Conservation (phyloP, 2,113 vertebrate species). For the Chiloscyllium plagiosum region DNA sequence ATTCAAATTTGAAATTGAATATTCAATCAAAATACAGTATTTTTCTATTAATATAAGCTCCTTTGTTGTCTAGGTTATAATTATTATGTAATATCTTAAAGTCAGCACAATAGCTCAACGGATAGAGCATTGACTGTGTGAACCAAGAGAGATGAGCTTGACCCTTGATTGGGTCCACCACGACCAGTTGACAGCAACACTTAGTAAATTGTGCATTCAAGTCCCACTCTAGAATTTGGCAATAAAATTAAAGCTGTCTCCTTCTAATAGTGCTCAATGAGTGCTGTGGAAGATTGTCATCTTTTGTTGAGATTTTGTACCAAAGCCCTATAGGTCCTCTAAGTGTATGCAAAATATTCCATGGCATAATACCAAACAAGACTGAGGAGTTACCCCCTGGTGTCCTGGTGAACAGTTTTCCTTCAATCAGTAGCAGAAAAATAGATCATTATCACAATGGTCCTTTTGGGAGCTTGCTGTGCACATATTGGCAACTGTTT, state of each 20-base stretch:
- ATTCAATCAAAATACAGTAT: slow-evolving; percentile 10
- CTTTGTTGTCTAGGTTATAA: background rate
- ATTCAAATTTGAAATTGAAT: slow-evolving; percentile 11
- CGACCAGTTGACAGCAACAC: background rate
- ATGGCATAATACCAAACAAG: too few species aligned
- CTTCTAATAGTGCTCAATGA: too few species aligned
- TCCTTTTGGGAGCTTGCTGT: too few species aligned
- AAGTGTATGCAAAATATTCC: too few species aligned
- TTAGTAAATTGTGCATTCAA: background rate
- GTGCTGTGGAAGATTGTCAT: too few species aligned
- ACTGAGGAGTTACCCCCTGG: too few species aligned
- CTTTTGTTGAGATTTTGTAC: too few species aligned
- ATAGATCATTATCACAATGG: too few species aligned
- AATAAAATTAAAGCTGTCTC: background rate
- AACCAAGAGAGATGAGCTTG: background rate
- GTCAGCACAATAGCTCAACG: background rate
- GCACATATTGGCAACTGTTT: too few species aligned
- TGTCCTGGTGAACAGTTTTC: background rate
- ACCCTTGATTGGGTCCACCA: background rate
- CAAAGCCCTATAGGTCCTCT: too few species aligned
- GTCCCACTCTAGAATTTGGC: background rate
- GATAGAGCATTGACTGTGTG: background rate
- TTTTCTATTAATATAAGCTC: background rate
- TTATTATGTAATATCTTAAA: background rate
- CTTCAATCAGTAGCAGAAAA: background rate